These are phyloP conservation scores for Xyrauchen texanus DNA, from an alignment of 2,113 vertebrate genomes.

Conservation along the genomic window DNA sequence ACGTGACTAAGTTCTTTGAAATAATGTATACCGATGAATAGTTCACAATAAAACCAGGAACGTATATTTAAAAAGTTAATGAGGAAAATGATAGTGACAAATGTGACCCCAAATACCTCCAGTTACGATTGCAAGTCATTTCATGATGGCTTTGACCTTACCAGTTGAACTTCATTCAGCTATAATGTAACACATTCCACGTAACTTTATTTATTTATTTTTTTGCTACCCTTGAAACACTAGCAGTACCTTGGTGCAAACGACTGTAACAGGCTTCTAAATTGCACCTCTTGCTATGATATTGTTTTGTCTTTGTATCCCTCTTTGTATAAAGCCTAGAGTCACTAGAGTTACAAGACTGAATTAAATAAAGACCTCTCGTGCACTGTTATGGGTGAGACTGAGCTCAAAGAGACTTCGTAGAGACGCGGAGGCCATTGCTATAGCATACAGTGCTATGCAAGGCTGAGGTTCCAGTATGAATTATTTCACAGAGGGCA, in stretches of 20 bases:
- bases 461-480: conserved; percentile 38
- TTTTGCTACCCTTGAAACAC: no score
- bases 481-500: conserved; percentile 43
- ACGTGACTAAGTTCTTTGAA: no score
- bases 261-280: not conserved
- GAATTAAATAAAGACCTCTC: conserved; percentile 21
- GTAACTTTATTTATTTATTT: no score
- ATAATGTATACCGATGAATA: no score
- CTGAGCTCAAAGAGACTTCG: conserved; percentile 2
- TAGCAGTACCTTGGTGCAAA: not conserved
- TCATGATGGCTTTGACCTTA: no score
- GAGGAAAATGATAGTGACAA: no score
- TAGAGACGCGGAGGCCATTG: conserved; percentile 33
- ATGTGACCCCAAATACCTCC: no score
- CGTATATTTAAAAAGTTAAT: no score
- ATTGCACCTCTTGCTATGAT: not conserved
- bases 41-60: no score
- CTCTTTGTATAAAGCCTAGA: conserved; percentile 2
- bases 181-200: no score
- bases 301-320: not conserved
- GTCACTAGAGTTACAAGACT: not conserved
- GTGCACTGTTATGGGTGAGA: not conserved
- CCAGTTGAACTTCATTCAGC: no score
- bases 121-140: no score
- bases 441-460: not conserved